Evolutionary conservation across 2,888 invertebrate species (phyloP), one percentile per base, ranked within the genome.

Genomic region (Megaustenia siamemsis): DNA sequence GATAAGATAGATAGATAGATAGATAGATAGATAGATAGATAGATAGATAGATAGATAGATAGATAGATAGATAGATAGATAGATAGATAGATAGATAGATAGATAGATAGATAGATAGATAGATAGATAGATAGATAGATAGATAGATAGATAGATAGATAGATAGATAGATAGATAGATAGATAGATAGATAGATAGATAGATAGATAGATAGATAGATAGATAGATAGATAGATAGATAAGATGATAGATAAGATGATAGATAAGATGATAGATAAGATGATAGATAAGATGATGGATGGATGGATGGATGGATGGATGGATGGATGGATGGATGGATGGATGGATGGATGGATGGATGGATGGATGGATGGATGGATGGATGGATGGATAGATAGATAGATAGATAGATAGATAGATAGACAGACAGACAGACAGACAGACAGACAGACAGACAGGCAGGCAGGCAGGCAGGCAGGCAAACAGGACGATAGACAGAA

Each of bases 121-220:
- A 18, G 49, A 49, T 12, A 49, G 49, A 49, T 18, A 49, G n/a
- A n/a, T n/a, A n/a, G n/a, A n/a, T n/a, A n/a, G n/a, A n/a, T n/a
- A n/a, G n/a, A n/a, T n/a, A n/a, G n/a, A n/a, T n/a, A n/a, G n/a
- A n/a, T n/a, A n/a, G n/a, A n/a, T n/a, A 45, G 56, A 68, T 68
- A 68, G 38, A 56, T 56, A 56, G 56, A 56, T 56, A 56, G 56
- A 56, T 56, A 56, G 56, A 56, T 56, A 56, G 56, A 56, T 56
- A 56, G 56, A 56, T 56, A 56, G 56, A 63, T 63, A 32, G 32
- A 63, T 63, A 63, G 63, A 63, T 63, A 63, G 63, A 63, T 63
- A 63, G 63, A 63, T 63, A 63, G 63, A 63, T 63, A 63, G 63
- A 63, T 63, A 63, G 32, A 63, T 63, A 18, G 63, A 63, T 63